These are phyloP conservation scores for Hippasteria phrygiana DNA, from an alignment of 53 echinoderm and acorn worm species.

Conservation along the genomic window DNA sequence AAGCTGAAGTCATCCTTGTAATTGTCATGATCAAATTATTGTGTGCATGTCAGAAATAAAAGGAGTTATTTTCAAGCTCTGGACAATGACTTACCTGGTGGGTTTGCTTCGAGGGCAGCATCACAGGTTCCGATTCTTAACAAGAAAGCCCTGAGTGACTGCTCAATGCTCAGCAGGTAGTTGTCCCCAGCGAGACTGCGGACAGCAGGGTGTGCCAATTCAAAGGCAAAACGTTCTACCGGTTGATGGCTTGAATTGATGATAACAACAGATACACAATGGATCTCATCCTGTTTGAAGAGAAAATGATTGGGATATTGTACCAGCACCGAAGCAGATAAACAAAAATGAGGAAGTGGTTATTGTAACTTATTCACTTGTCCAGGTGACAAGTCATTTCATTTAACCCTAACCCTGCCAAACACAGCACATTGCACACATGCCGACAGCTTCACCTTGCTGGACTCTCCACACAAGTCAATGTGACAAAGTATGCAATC, in stretches of 20 bases:
- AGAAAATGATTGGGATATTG: not conserved
- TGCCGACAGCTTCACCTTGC: too few relatives aligned
- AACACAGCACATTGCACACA: too few relatives aligned
- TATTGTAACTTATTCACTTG: too few relatives aligned
- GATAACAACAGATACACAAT: slow-evolving; percentile 79
- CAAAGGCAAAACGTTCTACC: slow-evolving; percentile 93
- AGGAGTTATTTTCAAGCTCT: too few relatives aligned
- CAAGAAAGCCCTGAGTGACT: slow-evolving; percentile 84
- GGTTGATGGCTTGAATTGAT: slow-evolving; percentile 69
- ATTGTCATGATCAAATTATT: too few relatives aligned
- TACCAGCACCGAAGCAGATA: not conserved
- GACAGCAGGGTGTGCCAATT: slow-evolving; percentile 69
- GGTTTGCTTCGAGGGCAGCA: slow-evolving; percentile 69
- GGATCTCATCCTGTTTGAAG: slow-evolving; percentile 81
- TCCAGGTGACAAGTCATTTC: too few relatives aligned
- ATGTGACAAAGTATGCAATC: too few relatives aligned
- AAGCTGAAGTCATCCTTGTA: too few relatives aligned
- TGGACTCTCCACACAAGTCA: too few relatives aligned
- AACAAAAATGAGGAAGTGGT: too few relatives aligned
- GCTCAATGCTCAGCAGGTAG: slow-evolving; percentile 82
- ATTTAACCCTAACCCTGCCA: too few relatives aligned
- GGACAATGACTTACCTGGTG: slow-evolving; percentile 73
- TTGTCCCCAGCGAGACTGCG: slow-evolving; percentile 64
- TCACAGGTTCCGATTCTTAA: slow-evolving; percentile 91
- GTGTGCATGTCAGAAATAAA: too few relatives aligned